Evolutionary conservation across 2,888 invertebrate genomes (phyloP).

Genomic region (Linhomoeus sp.): DNA sequence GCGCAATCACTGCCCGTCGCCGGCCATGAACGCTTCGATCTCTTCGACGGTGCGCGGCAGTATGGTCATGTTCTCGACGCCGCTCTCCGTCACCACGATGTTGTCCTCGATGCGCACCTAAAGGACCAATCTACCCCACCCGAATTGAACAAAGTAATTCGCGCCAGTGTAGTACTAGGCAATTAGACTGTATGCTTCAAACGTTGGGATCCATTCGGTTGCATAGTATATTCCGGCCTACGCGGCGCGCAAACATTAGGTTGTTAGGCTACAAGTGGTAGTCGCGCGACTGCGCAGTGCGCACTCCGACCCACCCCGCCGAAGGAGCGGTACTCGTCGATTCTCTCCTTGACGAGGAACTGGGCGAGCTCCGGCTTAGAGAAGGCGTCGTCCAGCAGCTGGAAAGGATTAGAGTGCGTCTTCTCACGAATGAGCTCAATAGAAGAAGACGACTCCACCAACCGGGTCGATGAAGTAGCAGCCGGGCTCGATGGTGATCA

Average conservation of each 20-base stretch:
- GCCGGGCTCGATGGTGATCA: conserved; percentile 80
- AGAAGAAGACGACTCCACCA: conserved; percentile 40
- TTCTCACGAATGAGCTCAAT: no score
- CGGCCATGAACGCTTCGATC: conserved; percentile 28
- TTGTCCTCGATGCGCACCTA: conserved; percentile 81
- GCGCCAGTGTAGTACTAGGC: no score
- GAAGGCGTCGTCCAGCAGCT: conserved; percentile 62
- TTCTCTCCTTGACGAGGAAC: conserved; percentile 52
- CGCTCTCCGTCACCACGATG: conserved; percentile 61
- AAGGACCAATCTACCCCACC: no score
- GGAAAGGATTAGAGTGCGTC: no score
- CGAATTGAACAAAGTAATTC: no score
- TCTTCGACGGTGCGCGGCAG: conserved; percentile 52
- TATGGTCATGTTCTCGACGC: conserved; percentile 57
- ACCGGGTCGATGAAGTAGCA: conserved; percentile 70
- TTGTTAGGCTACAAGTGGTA: no score
- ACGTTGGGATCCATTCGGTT: no score
- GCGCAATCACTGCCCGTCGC: no score
- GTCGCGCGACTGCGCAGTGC: not conserved
- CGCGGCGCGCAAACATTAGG: no score
- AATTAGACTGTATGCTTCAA: no score
- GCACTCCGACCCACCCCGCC: conserved; percentile 67
- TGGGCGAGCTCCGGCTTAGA: conserved; percentile 46
- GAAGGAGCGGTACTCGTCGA: conserved; percentile 55
- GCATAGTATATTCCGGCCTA: no score